A percentile compares a stretch with the other conserved stretches of the same genome.
Conservation (phyloP, 2,113 vertebrate genomes). For the Theropithecus gelada region DNA sequence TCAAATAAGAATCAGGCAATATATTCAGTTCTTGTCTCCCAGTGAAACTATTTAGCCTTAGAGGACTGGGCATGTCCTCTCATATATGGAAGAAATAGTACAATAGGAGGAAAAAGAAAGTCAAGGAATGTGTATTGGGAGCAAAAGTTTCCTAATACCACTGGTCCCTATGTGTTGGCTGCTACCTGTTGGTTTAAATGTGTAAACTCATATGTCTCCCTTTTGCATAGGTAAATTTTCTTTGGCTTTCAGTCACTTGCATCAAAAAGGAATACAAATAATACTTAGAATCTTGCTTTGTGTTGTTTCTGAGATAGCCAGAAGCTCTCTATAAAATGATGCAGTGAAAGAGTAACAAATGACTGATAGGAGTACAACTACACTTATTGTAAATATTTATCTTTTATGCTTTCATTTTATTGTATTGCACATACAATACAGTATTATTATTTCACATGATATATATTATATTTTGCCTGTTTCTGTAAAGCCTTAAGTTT, state of each 20-base stretch:
- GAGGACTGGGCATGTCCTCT: not conserved
- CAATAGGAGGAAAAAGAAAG: not conserved
- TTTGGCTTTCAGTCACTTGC: not conserved
- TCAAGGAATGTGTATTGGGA: not conserved
- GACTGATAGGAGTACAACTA: not conserved
- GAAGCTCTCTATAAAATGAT: not conserved
- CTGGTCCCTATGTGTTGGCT: not conserved
- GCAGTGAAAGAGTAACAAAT: not conserved
- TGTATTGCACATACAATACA: not conserved
- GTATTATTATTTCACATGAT: not conserved
- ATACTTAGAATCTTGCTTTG: not conserved
- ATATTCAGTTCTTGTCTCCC: not conserved
- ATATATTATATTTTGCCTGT: not conserved
- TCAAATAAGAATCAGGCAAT: not conserved
- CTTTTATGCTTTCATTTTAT: not conserved
- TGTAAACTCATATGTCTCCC: not conserved
- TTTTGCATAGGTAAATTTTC: not conserved
- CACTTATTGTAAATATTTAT: not conserved
- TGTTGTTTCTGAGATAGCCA: not conserved
- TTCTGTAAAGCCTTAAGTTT: not conserved
- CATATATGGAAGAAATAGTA: not conserved
- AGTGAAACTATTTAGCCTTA: not conserved
- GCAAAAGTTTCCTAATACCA: too few relatives aligned
- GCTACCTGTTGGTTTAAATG: not conserved
- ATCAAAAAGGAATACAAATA: not conserved